Evolutionary conservation across 2,113 vertebrate genomes (phyloP), one percentile per base, ranked within the genome.

Genomic region (Pungitius pungitius): DNA sequence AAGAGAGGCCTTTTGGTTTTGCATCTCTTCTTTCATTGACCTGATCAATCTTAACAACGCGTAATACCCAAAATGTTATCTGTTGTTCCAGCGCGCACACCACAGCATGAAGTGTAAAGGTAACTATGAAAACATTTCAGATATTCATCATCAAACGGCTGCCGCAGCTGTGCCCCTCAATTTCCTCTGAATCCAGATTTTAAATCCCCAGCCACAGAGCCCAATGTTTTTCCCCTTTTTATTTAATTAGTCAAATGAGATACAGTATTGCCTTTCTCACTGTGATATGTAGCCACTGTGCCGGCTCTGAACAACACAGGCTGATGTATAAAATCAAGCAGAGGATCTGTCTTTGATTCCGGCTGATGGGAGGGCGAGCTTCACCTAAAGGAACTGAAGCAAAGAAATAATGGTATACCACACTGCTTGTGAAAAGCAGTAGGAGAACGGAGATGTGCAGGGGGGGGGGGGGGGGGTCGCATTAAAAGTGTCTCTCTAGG

Each of bases 381-480:
- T 96, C 95, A 96, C 95, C 95, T 97, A 96, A 96, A 96, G 93
- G 95, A 97, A 97, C 94, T 92, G 95, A 96, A 97, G 96, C 95
- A 98, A 95, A 95, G 94, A 97, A 98, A 97, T 96, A 96, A 97
- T 94, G 92, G 95, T 95, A 95, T 93, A 93, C 90, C 93, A 91
- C 90, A 87, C 93, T 92, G 93, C 92, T 94, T 95, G 92, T 87
- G 88, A 92, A 93, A 94, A 94, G 93, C 91, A 78, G 88, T 94
- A 91, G 94, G 91, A 93, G 93, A 94, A 93, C 90, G 92, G 93
- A 93, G n/a, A n/a, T n/a, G n/a, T n/a, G n/a, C n/a, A n/a, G n/a
- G n/a, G n/a, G 86, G 90, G 86, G 84, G 85, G 40, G 86, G 84
- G 87, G 33, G 33, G 33, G 94, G 93, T 95, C 93, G 94, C 94